These are phyloP conservation scores for Ophion ellenae DNA, from an alignment of 2,888 invertebrate species.

Conservation along the genomic window DNA sequence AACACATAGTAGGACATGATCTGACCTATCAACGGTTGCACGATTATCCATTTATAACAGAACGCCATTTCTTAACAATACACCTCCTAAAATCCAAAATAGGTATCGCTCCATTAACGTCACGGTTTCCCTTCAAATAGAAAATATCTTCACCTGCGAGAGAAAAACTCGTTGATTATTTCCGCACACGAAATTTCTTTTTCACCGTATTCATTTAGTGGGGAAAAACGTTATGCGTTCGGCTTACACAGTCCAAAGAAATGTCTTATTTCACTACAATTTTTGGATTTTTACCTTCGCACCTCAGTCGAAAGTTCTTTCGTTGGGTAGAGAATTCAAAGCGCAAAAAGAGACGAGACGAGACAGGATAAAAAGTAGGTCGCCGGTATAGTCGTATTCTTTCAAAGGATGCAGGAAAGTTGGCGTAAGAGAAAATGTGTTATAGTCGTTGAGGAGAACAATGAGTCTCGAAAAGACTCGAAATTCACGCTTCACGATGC, in stretches of 20 bases:
- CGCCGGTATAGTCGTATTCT: conserved; percentile 24
- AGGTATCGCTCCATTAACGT: no score
- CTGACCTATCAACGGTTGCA: no score
- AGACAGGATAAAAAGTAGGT: conserved; percentile 45
- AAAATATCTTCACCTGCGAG: neutral
- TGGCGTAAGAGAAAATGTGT: conserved; percentile 34
- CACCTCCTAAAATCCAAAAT: no score
- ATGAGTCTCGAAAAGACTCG: conserved; percentile 43
- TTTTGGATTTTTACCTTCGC: neutral
- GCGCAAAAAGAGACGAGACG: conserved; percentile 27
- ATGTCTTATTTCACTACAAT: conserved; percentile 9
- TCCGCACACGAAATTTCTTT: neutral
- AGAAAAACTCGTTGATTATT: neutral
- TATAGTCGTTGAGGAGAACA: conserved; percentile 39
- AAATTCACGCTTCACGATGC: conserved; percentile 40
- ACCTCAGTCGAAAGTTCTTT: conserved; percentile 21
- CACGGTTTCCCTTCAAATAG: no score
- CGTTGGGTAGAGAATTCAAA: neutral
- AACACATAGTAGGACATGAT: no score
- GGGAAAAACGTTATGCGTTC: neutral
- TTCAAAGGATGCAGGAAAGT: conserved; percentile 30
- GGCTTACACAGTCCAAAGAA: neutral
- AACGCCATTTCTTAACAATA: no score
- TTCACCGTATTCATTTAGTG: neutral
- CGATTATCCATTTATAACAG: no score